Conservation (phyloP, 1,140 invertebrate genomes). For the Scaptomyza montana region DNA sequence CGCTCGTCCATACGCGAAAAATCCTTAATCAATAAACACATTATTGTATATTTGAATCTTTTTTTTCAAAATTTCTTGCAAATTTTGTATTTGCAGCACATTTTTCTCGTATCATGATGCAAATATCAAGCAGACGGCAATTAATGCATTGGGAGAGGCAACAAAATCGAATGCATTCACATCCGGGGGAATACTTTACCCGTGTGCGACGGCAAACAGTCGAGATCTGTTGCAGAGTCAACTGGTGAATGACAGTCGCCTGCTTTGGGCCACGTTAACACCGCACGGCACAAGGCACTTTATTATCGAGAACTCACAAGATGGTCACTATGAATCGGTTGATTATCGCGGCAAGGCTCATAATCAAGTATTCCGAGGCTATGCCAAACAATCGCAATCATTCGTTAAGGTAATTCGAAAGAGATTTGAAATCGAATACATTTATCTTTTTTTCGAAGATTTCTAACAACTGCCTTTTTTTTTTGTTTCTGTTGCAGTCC, state of each 20-base stretch:
- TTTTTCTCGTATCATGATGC: constrained; percentile 82
- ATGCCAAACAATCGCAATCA: constrained; percentile 67
- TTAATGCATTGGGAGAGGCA: constrained; percentile 74
- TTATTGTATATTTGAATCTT: no score
- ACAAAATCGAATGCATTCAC: constrained; percentile 81
- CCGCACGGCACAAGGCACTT: constrained; percentile 90
- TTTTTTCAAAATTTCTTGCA: no score
- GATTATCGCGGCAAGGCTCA: constrained; percentile 84
- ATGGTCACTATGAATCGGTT: constrained; percentile 91
- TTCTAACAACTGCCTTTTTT: not conserved
- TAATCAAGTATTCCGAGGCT: constrained; percentile 69
- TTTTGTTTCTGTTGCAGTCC: constrained; percentile 79
- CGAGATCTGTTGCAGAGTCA: constrained; percentile 77
- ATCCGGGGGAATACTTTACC: constrained; percentile 78
- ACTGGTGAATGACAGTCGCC: constrained; percentile 84
- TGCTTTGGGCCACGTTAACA: constrained; percentile 93
- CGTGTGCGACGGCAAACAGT: constrained; percentile 73
- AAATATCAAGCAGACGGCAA: constrained; percentile 79
- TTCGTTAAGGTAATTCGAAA: constrained; percentile 59
- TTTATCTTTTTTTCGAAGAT: no score
- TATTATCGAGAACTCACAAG: constrained; percentile 85
- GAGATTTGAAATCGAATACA: not conserved
- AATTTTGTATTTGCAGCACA: constrained; percentile 48
- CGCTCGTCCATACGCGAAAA: no score
- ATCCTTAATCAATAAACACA: no score